These are phyloP conservation scores for Druon quercuslanigerum DNA, from an alignment of 1,140 invertebrate genomes.

Conservation along the genomic window DNA sequence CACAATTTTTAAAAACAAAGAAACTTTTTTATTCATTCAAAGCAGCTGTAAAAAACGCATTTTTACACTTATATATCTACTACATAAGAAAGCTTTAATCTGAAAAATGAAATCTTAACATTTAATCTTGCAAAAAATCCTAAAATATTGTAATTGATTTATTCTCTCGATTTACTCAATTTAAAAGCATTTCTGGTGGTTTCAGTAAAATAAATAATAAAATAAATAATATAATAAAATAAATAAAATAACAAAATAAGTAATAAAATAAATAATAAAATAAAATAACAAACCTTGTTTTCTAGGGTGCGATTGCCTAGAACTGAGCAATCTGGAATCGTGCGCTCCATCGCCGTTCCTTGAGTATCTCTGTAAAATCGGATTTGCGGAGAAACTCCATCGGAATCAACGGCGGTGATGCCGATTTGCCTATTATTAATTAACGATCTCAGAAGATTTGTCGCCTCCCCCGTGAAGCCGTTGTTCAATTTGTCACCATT, in stretches of 20 bases:
- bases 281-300: conserved; percentile 61
- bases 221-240: not conserved
- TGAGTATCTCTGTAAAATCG: conserved; percentile 70
- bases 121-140: no score
- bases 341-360: conserved; percentile 64
- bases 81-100: no score
- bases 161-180: not conserved
- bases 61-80: no score
- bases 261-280: not conserved
- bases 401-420: conserved; percentile 78
- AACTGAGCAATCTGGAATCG: conserved; percentile 62
- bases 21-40: no score
- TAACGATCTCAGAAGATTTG: conserved; percentile 82
- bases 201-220: not conserved
- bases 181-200: not conserved
- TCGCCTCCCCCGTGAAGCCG: conserved; percentile 79
- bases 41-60: no score
- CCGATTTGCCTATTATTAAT: conserved; percentile 85
- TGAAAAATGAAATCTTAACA: no score
- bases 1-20: no score
- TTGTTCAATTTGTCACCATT: conserved; percentile 73
- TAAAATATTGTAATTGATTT: no score
- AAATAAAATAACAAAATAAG: not conserved
- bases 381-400: conserved; percentile 63
- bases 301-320: conserved; percentile 69